These are phyloP conservation scores for Electrona antarctica DNA, from an alignment of 2,113 vertebrate genomes.

Conservation along the genomic window DNA sequence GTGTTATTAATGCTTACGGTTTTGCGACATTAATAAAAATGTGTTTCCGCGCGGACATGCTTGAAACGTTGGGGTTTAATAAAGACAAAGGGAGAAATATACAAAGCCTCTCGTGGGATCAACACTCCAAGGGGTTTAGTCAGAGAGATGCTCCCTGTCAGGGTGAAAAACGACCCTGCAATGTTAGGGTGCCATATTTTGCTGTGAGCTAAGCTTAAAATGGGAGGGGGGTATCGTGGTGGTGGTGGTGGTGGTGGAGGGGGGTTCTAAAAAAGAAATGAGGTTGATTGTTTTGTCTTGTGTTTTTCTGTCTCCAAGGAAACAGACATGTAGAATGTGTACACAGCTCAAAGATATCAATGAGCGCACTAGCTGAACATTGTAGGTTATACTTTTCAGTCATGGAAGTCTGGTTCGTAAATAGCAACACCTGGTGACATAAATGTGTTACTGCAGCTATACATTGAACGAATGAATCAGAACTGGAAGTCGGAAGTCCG, in stretches of 20 bases:
- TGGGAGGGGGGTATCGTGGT: too few relatives aligned
- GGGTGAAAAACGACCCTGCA: slow-evolving; percentile 19
- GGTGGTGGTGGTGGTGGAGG: too few relatives aligned
- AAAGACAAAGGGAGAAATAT: slow-evolving; percentile 3
- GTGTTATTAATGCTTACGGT: slow-evolving; percentile 45
- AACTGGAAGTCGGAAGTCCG: too few relatives aligned
- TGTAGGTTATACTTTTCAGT: too few relatives aligned
- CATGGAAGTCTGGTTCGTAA: too few relatives aligned
- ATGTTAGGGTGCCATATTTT: background rate
- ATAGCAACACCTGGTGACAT: too few relatives aligned
- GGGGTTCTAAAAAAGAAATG: background rate
- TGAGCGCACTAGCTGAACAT: too few relatives aligned
- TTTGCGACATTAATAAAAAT: slow-evolving; percentile 34
- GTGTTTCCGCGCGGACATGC: slow-evolving; percentile 15
- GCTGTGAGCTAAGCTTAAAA: slow-evolving; percentile 21
- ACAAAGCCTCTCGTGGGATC: slow-evolving; percentile 18
- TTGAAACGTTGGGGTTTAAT: slow-evolving; percentile 7
- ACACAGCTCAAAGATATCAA: too few relatives aligned
- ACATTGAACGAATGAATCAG: too few relatives aligned
- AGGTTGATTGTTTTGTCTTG: background rate
- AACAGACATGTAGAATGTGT: too few relatives aligned
- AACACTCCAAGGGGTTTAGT: slow-evolving; percentile 23
- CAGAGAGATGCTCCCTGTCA: background rate
- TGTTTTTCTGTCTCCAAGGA: too few relatives aligned
- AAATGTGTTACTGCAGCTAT: too few relatives aligned